Evolutionary conservation across 2,888 invertebrate genomes (phyloP).

Genomic region (Aproaerema taeniolella): DNA sequence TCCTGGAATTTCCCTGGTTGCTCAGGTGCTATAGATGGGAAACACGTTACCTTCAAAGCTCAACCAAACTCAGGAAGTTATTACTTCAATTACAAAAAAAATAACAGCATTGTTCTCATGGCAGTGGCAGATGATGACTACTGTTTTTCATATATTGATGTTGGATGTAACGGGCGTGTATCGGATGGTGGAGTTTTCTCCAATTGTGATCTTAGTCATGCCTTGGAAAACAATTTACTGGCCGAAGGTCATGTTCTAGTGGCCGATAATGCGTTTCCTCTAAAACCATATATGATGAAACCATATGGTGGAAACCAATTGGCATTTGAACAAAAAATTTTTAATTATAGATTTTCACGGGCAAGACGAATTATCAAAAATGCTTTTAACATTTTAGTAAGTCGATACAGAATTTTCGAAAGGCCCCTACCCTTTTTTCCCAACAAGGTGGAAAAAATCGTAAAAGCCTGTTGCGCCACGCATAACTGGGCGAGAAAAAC

Average conservation of each 20-base stretch:
- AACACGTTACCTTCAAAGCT: not conserved
- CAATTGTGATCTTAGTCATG: conserved; percentile 13
- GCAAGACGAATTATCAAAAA: conserved; percentile 17
- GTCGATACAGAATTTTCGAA: conserved; percentile 18
- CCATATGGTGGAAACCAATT: conserved; percentile 7
- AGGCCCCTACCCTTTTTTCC: conserved; percentile 11
- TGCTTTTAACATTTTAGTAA: conserved; percentile 16
- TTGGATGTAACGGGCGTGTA: conserved; percentile 19
- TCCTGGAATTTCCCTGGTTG: conserved; percentile 3
- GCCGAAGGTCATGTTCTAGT: conserved; percentile 14
- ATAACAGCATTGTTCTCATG: conserved; percentile 16
- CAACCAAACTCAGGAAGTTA: not conserved
- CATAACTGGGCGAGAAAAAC: conserved; percentile 25
- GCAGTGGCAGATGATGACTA: conserved; percentile 18
- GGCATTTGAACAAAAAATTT: conserved; percentile 13
- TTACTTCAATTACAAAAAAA: conserved; percentile 10
- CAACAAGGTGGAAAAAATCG: conserved; percentile 14
- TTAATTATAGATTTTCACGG: conserved; percentile 17
- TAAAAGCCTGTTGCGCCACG: conserved; percentile 19
- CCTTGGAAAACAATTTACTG: conserved; percentile 17
- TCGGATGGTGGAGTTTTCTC: conserved; percentile 21
- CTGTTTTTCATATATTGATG: conserved; percentile 19
- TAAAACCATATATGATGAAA: conserved; percentile 13
- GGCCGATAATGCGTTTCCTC: conserved; percentile 19
- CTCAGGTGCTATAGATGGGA: too few species aligned